Conservation (phyloP, 1,140 invertebrate species). For the Tetraneura akinire region DNA sequence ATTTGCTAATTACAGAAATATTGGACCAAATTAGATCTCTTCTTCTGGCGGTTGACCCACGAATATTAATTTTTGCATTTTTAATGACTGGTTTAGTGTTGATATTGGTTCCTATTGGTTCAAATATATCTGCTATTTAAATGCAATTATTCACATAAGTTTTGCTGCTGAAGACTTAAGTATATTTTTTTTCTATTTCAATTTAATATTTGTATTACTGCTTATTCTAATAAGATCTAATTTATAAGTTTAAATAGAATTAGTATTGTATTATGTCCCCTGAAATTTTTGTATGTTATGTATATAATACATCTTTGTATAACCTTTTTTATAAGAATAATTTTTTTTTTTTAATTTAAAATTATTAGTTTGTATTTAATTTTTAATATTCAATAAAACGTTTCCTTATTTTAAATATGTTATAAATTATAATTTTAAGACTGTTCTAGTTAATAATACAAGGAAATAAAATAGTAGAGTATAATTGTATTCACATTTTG, state of each 20-base stretch:
- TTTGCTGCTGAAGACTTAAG: conserved; percentile 18
- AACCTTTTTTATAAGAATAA: not conserved
- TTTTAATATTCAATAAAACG: not conserved
- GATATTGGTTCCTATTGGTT: not conserved
- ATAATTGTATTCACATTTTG: not conserved
- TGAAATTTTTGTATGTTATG: conserved; percentile 31
- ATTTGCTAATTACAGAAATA: conserved; percentile 34
- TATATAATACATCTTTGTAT: conserved; percentile 35
- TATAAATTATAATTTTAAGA: conserved; percentile 21
- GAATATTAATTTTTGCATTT: conserved; percentile 31
- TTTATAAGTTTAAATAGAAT: no score
- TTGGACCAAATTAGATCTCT: conserved; percentile 24
- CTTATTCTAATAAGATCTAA: not conserved
- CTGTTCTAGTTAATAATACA: conserved; percentile 9
- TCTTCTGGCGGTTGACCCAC: not conserved
- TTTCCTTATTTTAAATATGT: not conserved
- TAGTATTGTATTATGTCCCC: not conserved
- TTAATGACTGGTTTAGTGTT: conserved; percentile 31
- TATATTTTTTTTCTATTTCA: conserved; percentile 8
- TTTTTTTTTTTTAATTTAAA: not conserved
- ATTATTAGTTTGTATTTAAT: conserved; percentile 13
- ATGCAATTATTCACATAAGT: not conserved
- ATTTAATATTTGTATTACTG: not conserved
- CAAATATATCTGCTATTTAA: not conserved
- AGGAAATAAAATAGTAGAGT: not conserved